A percentile compares a stretch with the other conserved stretches of the same genome.
These are phyloP conservation scores for Nebria ingens DNA, from an alignment of 1,140 invertebrate species.

Conservation along the genomic window DNA sequence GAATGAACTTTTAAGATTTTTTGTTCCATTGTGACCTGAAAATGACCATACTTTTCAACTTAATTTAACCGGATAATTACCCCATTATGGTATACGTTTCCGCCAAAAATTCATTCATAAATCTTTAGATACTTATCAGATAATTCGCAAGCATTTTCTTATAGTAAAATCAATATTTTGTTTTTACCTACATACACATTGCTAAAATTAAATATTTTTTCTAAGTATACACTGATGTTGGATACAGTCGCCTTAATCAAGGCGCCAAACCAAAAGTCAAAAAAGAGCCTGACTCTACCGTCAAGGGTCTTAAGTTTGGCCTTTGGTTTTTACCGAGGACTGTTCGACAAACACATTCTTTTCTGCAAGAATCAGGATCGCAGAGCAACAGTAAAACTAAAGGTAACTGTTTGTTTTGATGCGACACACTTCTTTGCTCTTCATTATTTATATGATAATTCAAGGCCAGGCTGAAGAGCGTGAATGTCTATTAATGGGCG, in stretches of 20 bases:
- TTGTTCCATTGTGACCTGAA: not conserved
- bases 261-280: not conserved
- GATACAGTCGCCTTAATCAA: conserved; percentile 3
- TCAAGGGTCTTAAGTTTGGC: conserved; percentile 9
- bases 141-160: too few relatives aligned
- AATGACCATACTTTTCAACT: not conserved
- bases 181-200: not conserved
- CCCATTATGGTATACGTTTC: not conserved
- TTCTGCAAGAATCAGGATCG: not conserved
- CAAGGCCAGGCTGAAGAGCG: conserved; percentile 32
- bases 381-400: not conserved
- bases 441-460: not conserved
- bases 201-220: not conserved
- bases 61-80: not conserved
- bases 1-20: not conserved
- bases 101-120: too few relatives aligned
- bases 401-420: conserved; percentile 1
- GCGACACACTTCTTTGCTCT: too few relatives aligned
- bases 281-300: not conserved
- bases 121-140: too few relatives aligned
- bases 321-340: conserved; percentile 22
- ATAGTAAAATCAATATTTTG: too few relatives aligned
- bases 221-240: conserved; percentile 10
- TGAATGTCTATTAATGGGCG: conserved; percentile 41
- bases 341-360: conserved; percentile 14